A percentile compares a stretch with the other conserved stretches of the same genome.
These are phyloP conservation scores for Serrognathus titanus DNA, from an alignment of 2,888 invertebrate genomes.

Conservation along the genomic window DNA sequence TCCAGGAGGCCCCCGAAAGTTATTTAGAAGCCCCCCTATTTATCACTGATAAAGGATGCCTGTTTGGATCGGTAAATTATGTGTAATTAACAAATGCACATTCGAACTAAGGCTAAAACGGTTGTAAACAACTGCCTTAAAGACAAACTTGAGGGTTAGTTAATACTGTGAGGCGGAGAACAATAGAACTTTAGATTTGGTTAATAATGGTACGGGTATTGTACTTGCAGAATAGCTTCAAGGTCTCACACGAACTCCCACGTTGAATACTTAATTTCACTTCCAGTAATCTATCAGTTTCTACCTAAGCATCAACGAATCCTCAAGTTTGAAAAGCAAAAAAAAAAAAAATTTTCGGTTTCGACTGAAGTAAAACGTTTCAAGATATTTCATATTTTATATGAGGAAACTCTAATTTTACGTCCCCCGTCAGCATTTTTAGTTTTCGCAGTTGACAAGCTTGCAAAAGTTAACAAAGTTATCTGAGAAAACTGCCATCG, in stretches of 20 bases:
- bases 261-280: background rate
- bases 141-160: constrained; percentile 38
- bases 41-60: constrained; percentile 13
- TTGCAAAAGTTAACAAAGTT: constrained; percentile 15
- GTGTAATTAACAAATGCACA: constrained; percentile 39
- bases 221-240: constrained; percentile 6
- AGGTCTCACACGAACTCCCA: background rate
- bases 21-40: background rate
- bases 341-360: too few species aligned
- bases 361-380: too few species aligned
- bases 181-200: constrained; percentile 16
- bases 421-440: constrained; percentile 1
- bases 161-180: constrained; percentile 29
- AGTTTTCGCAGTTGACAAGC: constrained; percentile 12
- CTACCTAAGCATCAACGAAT: too few species aligned
- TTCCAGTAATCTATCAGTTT: background rate
- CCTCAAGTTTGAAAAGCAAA: too few species aligned
- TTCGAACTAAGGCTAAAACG: constrained; percentile 37
- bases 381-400: constrained; percentile 7
- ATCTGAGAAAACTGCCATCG: constrained; percentile 9
- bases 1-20: background rate
- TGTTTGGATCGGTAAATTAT: constrained; percentile 31
- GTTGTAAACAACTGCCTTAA: constrained; percentile 37
- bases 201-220: constrained; percentile 15
- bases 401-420: constrained; percentile 1